These are phyloP conservation scores for Chaetoderma sp. DNA, from an alignment of 2,888 invertebrate species.

Conservation along the genomic window DNA sequence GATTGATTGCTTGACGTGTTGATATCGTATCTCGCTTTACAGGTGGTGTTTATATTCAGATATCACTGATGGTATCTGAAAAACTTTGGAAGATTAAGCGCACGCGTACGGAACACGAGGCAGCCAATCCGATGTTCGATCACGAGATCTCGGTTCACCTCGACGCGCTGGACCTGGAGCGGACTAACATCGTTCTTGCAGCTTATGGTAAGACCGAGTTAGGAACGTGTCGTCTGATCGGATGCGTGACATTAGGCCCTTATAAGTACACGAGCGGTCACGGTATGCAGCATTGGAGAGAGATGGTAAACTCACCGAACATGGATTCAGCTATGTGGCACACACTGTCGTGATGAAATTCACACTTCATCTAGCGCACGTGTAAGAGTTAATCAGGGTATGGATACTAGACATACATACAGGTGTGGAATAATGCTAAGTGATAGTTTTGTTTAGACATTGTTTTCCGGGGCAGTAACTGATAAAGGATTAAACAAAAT, in stretches of 20 bases:
- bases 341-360: constrained; percentile 6
- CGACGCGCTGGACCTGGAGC: neutral
- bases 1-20: too few relatives aligned
- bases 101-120: constrained; percentile 1
- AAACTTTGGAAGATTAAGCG: neutral
- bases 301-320: constrained; percentile 9
- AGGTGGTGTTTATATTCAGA: constrained; percentile 18
- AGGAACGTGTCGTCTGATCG: constrained; percentile 7
- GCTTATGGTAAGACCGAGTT: constrained; percentile 1
- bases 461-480: too few relatives aligned
- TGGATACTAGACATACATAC: too few relatives aligned
- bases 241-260: constrained; percentile 15
- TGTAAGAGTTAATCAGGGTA: too few relatives aligned
- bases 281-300: constrained; percentile 24
- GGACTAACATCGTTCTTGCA: constrained; percentile 6
- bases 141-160: neutral
- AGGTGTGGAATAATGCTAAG: too few relatives aligned
- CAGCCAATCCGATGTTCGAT: neutral
- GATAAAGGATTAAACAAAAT: too few relatives aligned
- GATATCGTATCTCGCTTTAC: neutral
- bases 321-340: constrained; percentile 17
- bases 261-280: constrained; percentile 12
- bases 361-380: too few relatives aligned
- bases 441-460: too few relatives aligned
- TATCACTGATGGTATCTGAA: constrained; percentile 8